Evolutionary conservation across 2,888 invertebrate genomes (phyloP), one percentile per base, ranked within the genome.

Genomic region (Tinea trinotella): DNA sequence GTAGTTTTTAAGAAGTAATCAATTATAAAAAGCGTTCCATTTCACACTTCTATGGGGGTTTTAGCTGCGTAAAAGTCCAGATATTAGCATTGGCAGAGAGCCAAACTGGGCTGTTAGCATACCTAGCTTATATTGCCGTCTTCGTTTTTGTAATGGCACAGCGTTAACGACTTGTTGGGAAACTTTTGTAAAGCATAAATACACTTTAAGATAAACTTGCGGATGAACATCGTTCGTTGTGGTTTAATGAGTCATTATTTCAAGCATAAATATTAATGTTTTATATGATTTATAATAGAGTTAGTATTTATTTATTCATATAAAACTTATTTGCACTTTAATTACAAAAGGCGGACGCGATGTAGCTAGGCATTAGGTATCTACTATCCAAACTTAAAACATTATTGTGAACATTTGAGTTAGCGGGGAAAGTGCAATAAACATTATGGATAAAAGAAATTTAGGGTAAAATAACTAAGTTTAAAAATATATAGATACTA

Each of bases 51-150:
- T 19, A 40, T n/a, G 19, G 17, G 19, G 46, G 46, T 75, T 74
- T 74, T 75, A 71, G 75, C 73, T 68, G 65, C 65, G 69, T 67
- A 65, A 62, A 62, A 62, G 60, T 50, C 13, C 62, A 63, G 70
- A 71, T 76, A 69, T 72, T 77, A 75, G 76, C 74, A 64, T 63
- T 82, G 83, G 83, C 74, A 57, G 22, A 55, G 53, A 18, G 74
- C 82, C 82, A 82, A 74, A 61, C 46, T 18, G n/a, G 46, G 46
- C 17, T 7, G 46, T 46, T 46, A 46, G 46, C 46, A 19, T 46
- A 19, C 46, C 46, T 46, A 46, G 18, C 46, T 17, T 46, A 46
- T 19, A 46, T 18, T 19, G 10, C 18, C 18, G 2, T 46, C n/a
- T 17, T 18, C 19, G 46, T 18, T 46, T 40, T 40, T 15, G 7